These are phyloP conservation scores for Drosophila navojoa DNA, from an alignment of 1,140 invertebrate species.

Conservation along the genomic window DNA sequence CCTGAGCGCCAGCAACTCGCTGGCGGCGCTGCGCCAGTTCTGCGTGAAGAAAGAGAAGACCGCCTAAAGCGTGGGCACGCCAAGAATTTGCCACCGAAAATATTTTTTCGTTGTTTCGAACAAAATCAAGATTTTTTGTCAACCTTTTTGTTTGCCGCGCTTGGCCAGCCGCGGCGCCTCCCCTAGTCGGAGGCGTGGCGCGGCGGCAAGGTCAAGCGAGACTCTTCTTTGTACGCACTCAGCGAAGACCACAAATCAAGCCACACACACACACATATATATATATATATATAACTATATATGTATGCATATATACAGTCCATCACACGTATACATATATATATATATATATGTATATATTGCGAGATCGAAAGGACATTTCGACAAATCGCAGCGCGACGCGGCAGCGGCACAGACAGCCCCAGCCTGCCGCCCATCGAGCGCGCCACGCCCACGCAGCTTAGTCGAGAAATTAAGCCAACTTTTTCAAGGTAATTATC, in stretches of 20 bases:
- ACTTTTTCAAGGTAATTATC: constrained; percentile 71
- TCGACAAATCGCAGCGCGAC: constrained; percentile 10
- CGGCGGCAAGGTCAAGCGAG: not conserved
- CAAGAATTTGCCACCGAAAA: constrained; percentile 47
- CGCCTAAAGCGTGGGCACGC: constrained; percentile 58
- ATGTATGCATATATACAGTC: too few relatives aligned
- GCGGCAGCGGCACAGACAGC: not conserved
- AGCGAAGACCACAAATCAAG: constrained; percentile 4
- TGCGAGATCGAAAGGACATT: constrained; percentile 14
- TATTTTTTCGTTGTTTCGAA: constrained; percentile 77
- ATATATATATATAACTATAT: not conserved
- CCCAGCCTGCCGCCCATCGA: constrained; percentile 1
- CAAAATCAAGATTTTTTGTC: constrained; percentile 62
- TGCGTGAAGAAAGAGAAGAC: constrained; percentile 83
- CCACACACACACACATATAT: constrained; percentile 3
- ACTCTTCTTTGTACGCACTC: constrained; percentile 8
- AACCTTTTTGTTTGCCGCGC: constrained; percentile 72
- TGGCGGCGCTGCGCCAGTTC: constrained; percentile 80
- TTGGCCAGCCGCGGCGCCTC: constrained; percentile 18
- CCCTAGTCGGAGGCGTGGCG: constrained; percentile 4
- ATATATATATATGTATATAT: too few relatives aligned
- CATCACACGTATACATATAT: too few relatives aligned
- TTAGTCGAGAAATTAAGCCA: constrained; percentile 49
- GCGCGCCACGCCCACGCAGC: constrained; percentile 34
- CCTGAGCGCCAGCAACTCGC: constrained; percentile 70